These are phyloP conservation scores for Cheilosia vernalis DNA, from an alignment of 2,888 invertebrate genomes.

Conservation along the genomic window DNA sequence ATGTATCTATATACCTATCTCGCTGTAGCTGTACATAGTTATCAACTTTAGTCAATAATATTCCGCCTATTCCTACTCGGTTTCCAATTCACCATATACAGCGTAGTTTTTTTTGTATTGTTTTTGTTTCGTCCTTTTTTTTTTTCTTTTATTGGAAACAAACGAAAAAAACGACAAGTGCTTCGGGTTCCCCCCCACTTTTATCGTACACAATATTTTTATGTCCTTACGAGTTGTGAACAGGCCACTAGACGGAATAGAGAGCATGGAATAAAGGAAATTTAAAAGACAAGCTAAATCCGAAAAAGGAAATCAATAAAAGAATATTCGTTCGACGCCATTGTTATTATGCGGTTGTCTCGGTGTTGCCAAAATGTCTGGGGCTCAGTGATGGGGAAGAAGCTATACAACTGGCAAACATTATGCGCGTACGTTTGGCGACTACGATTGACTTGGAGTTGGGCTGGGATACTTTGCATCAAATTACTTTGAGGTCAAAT, in stretches of 20 bases:
- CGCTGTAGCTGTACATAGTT: conserved; percentile 14
- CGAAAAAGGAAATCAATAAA: conserved; percentile 61
- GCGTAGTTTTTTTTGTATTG: conserved; percentile 2
- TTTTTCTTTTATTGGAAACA: conserved; percentile 41
- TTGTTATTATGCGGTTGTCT: conserved; percentile 73
- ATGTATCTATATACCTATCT: conserved; percentile 37
- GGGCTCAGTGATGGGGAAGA: conserved; percentile 64
- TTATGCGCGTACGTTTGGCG: conserved; percentile 24
- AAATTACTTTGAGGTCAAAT: conserved; percentile 53
- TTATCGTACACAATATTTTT: conserved; percentile 56
- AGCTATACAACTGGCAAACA: conserved; percentile 49
- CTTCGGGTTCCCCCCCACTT: conserved; percentile 6
- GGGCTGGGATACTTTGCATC: conserved; percentile 31
- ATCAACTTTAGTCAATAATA: conserved; percentile 66
- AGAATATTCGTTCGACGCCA: conserved; percentile 64
- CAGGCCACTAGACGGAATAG: conserved; percentile 35
- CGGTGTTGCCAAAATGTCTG: conserved; percentile 73
- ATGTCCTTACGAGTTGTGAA: conserved; percentile 56
- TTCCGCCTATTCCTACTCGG: conserved; percentile 60
- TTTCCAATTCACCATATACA: conserved; percentile 51
- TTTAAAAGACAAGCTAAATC: conserved; percentile 58
- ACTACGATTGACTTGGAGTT: conserved; percentile 41
- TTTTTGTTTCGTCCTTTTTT: conserved; percentile 32
- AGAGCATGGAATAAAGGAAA: conserved; percentile 30
- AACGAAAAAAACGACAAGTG: conserved; percentile 45